A percentile compares a stretch with the other conserved stretches of the same genome.
phyloP scores from a whole-genome alignment of 2,888 invertebrate genomes.

The Ligdia adustata region DNA sequence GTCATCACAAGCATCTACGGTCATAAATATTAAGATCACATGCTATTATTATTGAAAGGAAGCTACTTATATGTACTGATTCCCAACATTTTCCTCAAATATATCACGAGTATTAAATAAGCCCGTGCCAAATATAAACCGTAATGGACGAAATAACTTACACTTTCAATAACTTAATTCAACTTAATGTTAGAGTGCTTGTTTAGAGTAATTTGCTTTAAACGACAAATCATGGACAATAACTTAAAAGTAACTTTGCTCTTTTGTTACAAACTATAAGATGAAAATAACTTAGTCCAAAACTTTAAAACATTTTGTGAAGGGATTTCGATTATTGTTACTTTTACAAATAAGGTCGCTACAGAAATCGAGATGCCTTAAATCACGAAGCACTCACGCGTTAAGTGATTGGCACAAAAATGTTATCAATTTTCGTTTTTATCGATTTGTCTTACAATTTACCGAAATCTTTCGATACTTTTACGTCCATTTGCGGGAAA shows the following conservation, averaged over 20 bases:
- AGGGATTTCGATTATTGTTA: slow-evolving; percentile 37
- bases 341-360: slow-evolving; percentile 43
- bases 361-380: slow-evolving; percentile 54
- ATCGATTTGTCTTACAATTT: slow-evolving; percentile 67
- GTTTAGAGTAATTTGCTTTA: slow-evolving; percentile 20
- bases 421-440: slow-evolving; percentile 60
- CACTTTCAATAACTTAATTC: slow-evolving; percentile 25
- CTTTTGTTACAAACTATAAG: slow-evolving; percentile 24
- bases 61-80: slow-evolving; percentile 29
- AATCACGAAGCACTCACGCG: slow-evolving; percentile 76
- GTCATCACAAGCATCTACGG: slow-evolving; percentile 33
- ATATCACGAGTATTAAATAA: slow-evolving; percentile 21
- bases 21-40: slow-evolving; percentile 52
- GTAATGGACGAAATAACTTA: slow-evolving; percentile 38
- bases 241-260: slow-evolving; percentile 30
- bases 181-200: slow-evolving; percentile 11
- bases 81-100: slow-evolving; percentile 36
- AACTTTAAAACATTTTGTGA: slow-evolving; percentile 48
- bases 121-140: slow-evolving; percentile 31
- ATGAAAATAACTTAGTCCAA: slow-evolving; percentile 40
- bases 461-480: slow-evolving; percentile 61
- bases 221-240: slow-evolving; percentile 30
- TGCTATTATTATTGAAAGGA: slow-evolving; percentile 57
- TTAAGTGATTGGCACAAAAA: slow-evolving; percentile 66
- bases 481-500: slow-evolving; percentile 67